Evolutionary conservation across 1,140 invertebrate species (phyloP), one percentile per base, ranked within the genome.

Genomic region (Diachasmimorpha longicaudata): DNA sequence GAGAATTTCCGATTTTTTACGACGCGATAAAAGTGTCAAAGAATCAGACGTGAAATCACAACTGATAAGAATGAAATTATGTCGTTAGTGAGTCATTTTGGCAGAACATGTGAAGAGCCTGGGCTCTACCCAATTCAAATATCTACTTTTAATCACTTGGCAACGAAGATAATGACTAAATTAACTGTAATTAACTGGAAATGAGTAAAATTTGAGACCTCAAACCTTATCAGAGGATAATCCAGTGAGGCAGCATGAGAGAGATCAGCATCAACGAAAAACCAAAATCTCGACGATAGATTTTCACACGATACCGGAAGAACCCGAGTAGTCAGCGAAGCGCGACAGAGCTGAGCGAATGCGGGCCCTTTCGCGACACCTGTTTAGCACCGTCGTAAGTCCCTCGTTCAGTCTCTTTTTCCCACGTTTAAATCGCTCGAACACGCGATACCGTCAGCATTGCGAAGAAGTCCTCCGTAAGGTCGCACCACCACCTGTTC

Each of bases 351-450:
- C 48, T 37, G 44, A 68, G 21, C 77, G 39, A 25, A 21, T 25
- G 74, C 66, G 14, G 74, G 75, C 70, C 78, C 76, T 72, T 78
- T 76, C 69, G 77, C 66, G 21, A 75, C 81, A 82, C 81, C 78
- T 82, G 80, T 81, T 68, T 70, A 66, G 19, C 72, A 69, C 63
- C 8, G n/a, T 68, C 21, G 19, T 16, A 39, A 68, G 66, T 5
- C n/a, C 75, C 69, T 63, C 74, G 25, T 70, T 25, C 55, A 55
- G 44, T 46, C 48, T 74, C 71, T 75, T 80, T 81, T 84, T 83
- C 83, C 80, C 81, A 84, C 81, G 81, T 83, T 83, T 82, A 83
- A 84, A 82, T 75, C 66, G 36, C 10, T 21, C 9, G 16, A 37
- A 52, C 71, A 75, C 73, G 66, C 63, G 19, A 67, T 68, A 69